Evolutionary conservation across 2,888 invertebrate genomes (phyloP).

Genomic region (Thereva nobilitata): DNA sequence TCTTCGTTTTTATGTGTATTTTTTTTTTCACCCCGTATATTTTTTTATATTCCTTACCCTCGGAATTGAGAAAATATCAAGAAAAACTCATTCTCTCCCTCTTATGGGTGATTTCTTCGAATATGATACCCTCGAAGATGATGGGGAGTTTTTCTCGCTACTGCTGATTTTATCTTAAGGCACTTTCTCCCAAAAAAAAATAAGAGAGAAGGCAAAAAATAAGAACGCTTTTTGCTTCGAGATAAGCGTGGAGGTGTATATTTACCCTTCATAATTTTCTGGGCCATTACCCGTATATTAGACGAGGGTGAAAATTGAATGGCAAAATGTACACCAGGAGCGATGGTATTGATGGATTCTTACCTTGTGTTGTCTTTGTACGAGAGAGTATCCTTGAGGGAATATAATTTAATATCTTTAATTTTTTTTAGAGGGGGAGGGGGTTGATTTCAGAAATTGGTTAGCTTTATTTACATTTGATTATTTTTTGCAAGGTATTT

Average conservation of each 20-base stretch:
- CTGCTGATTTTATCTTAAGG: conserved; percentile 33
- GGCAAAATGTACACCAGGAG: conserved; percentile 1
- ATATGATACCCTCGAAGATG: conserved; percentile 30
- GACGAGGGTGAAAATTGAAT: conserved; percentile 32
- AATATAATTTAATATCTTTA: too few species aligned
- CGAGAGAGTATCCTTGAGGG: too few species aligned
- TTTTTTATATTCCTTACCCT: neutral
- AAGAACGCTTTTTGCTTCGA: conserved; percentile 7
- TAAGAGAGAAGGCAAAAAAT: neutral
- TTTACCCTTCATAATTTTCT: conserved; percentile 37
- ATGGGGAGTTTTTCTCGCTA: conserved; percentile 24
- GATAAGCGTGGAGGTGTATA: conserved; percentile 26
- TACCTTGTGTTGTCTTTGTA: neutral
- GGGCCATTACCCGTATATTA: conserved; percentile 30
- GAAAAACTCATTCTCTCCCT: conserved; percentile 12
- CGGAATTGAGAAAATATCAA: conserved; percentile 20
- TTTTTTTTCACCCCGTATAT: neutral
- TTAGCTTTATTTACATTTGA: too few species aligned
- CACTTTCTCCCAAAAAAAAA: neutral
- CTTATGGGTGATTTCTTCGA: conserved; percentile 25
- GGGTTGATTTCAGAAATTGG: too few species aligned
- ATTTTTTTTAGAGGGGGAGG: too few species aligned
- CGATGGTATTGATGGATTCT: conserved; percentile 6
- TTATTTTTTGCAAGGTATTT: too few species aligned
- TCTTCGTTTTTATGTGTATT: conserved; percentile 26